A percentile compares a stretch with the other conserved stretches of the same genome.
Conservation (phyloP, 2,888 invertebrate genomes). For the Nephrotoma appendiculata region DNA sequence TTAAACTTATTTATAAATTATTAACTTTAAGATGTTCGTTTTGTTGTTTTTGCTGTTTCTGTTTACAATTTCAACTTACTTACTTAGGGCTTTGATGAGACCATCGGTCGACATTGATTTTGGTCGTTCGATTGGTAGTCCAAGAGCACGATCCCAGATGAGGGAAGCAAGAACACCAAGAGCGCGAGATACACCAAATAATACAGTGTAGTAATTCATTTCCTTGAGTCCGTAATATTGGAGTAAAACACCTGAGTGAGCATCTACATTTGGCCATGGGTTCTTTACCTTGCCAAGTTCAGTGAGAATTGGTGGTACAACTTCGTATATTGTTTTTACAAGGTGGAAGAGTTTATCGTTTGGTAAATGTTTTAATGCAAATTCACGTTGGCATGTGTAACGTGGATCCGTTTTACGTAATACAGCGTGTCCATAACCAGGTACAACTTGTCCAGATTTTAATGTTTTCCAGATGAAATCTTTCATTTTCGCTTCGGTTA, state of each 20-base stretch:
- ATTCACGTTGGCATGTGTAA: slow-evolving; percentile 74
- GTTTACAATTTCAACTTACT: not conserved
- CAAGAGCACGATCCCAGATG: slow-evolving; percentile 71
- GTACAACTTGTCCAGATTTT: slow-evolving; percentile 75
- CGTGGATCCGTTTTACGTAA: slow-evolving; percentile 72
- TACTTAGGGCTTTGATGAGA: slow-evolving; percentile 27
- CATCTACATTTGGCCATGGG: slow-evolving; percentile 90
- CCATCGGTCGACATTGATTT: slow-evolving; percentile 62
- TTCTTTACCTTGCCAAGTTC: slow-evolving; percentile 81
- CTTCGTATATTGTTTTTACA: slow-evolving; percentile 67
- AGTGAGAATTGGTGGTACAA: slow-evolving; percentile 66
- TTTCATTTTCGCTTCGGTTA: slow-evolving; percentile 80
- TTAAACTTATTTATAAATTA: not conserved
- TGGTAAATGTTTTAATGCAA: slow-evolving; percentile 72
- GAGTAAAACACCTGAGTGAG: slow-evolving; percentile 71
- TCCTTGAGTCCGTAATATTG: slow-evolving; percentile 78
- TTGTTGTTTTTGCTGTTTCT: not conserved
- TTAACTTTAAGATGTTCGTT: not conserved
- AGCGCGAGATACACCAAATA: slow-evolving; percentile 79
- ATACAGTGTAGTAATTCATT: slow-evolving; percentile 81
- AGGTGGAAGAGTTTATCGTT: slow-evolving; percentile 65
- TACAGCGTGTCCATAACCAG: slow-evolving; percentile 83
- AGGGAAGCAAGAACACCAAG: slow-evolving; percentile 66
- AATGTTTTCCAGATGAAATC: slow-evolving; percentile 96
- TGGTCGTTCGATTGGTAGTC: slow-evolving; percentile 68